Percentiles rank a stretch among this genome's conserved stretches.
These are phyloP conservation scores for Saxicola maurus DNA, from an alignment of 2,797 vertebrate species.

Conservation along the genomic window DNA sequence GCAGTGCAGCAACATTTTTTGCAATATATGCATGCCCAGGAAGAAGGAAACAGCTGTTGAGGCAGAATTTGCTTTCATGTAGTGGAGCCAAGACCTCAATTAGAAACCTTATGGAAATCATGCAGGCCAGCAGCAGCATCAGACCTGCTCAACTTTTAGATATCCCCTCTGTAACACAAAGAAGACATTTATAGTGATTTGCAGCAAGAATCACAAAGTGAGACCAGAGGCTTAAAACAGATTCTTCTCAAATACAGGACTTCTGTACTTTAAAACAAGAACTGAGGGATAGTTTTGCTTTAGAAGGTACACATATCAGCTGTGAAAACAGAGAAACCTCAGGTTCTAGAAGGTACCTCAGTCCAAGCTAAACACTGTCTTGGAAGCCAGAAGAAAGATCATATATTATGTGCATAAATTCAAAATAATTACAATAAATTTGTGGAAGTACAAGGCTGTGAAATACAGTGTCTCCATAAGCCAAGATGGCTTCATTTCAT, in stretches of 20 bases:
- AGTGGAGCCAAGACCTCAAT: neutral
- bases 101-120: neutral
- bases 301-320: neutral
- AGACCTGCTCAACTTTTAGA: neutral
- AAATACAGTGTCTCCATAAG: neutral
- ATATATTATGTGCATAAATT: neutral
- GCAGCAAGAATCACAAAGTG: neutral
- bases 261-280: neutral
- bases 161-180: neutral
- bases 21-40: neutral
- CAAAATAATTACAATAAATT: neutral
- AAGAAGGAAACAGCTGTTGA: neutral
- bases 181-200: neutral
- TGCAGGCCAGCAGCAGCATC: neutral
- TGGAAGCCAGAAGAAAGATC: neutral
- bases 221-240: neutral
- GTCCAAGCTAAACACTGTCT: neutral
- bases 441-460: neutral
- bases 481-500: neutral
- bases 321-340: neutral
- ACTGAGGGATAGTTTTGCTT: neutral
- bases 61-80: neutral
- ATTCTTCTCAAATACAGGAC: neutral
- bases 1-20: neutral
- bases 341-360: neutral